Evolutionary conservation across 1,140 invertebrate species (phyloP).

Genomic region (Trichonephila clavipes): DNA sequence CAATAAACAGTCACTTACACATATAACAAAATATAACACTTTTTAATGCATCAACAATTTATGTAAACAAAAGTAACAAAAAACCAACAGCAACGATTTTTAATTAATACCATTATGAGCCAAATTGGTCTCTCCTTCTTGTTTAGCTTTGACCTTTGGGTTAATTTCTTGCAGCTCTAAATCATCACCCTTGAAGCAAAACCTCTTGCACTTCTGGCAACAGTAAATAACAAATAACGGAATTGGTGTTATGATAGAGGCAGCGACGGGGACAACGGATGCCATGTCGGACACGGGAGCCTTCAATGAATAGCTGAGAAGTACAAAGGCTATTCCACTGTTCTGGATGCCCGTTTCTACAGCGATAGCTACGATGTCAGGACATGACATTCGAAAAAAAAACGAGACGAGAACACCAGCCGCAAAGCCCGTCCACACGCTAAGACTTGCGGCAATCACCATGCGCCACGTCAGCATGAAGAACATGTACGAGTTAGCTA

Average conservation of each 20-base stretch:
- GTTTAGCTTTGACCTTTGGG: neutral
- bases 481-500: slow-evolving; percentile 82
- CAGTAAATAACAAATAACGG: slow-evolving; percentile 77
- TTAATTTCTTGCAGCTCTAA: slow-evolving; percentile 34
- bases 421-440: slow-evolving; percentile 83
- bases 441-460: slow-evolving; percentile 81
- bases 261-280: slow-evolving; percentile 80
- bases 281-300: slow-evolving; percentile 81
- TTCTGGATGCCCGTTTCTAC: slow-evolving; percentile 83
- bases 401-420: slow-evolving; percentile 79
- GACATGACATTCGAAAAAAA: slow-evolving; percentile 55
- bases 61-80: neutral
- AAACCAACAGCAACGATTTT: neutral
- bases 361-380: slow-evolving; percentile 81
- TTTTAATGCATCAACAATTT: no score
- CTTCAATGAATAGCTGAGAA: slow-evolving; percentile 81
- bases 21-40: no score
- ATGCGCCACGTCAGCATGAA: slow-evolving; percentile 80
- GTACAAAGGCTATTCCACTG: slow-evolving; percentile 81
- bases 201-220: slow-evolving; percentile 10
- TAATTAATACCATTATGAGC: neutral
- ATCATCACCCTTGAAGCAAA: slow-evolving; percentile 5
- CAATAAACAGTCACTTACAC: no score
- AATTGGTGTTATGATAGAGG: slow-evolving; percentile 78
- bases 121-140: slow-evolving; percentile 1